Base-by-base conservation (phyloP, 2,113 vertebrate genomes). In the Polypterus senegalus region DNA sequence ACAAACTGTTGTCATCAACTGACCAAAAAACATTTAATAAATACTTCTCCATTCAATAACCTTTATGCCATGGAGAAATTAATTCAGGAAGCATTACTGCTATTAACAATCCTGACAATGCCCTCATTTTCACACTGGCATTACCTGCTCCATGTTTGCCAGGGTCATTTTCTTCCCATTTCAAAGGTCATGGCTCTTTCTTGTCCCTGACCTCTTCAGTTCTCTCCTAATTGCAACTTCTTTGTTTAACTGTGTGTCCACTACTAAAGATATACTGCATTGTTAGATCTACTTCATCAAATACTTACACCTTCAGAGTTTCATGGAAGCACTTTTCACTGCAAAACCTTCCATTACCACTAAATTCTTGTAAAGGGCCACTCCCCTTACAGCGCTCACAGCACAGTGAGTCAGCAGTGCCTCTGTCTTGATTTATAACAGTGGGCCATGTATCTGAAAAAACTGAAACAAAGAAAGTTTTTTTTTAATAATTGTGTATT, bases 371-470 rank as follows among this genome's bases (percentile, higher is more conserved):
- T 61, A 76, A 60, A 1, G 73, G 77, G 73, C 86, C 87, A 65
- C 85, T 88, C 67, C 78, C 74, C 70, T 86, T 86, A 66, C 88
- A 90, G 75, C 79, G 84, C 71, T 87, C 88, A 78, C 84, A 90
- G 73, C 87, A 86, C 55, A 82, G 81, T 84, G 58, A 49, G 78
- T 81, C 60, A 81, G 77, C 45, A 80, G 67, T 44, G 77, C 65
- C 62, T 78, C 83, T 59, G 76, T 78, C 77, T 79, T 85, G 75
- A 57, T 56, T 51, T 61, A 52, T 48, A 45, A 45, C 3, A 8
- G 51, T 27, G 48, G 61, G 1, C 54, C 7, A 7, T 7, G 59
- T 57, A 9, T 87, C 82, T 59, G 83, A 82, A 74, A 87, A 85
- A 67, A 84, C 87, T 88, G 71, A 68, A 75, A 8, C 27, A 66